A percentile compares a stretch with the other conserved stretches of the same genome.
Evolutionary conservation across 2,888 invertebrate species (phyloP).

Genomic region (Hedya salicella): DNA sequence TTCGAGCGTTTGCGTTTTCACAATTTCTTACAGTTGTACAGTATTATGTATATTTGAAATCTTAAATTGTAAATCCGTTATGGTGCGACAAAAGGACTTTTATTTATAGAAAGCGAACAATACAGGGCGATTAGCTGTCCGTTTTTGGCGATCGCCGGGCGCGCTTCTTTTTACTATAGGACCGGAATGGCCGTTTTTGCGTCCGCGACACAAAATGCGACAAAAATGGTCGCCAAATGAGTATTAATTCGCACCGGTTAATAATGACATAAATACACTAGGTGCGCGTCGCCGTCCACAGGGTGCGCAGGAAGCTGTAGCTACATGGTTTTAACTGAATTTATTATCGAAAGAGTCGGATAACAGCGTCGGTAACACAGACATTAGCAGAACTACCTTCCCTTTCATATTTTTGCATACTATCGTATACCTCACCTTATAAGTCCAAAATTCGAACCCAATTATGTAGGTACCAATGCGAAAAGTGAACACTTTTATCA

Average conservation of each 20-base stretch:
- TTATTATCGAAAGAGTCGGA: neutral
- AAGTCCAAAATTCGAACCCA: too few relatives aligned
- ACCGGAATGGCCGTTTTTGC: slow-evolving; percentile 67
- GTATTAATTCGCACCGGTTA: slow-evolving; percentile 83
- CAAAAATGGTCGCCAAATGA: slow-evolving; percentile 81
- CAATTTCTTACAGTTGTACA: neutral
- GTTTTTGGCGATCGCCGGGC: slow-evolving; percentile 62
- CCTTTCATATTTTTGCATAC: too few relatives aligned
- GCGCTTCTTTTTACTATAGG: slow-evolving; percentile 45
- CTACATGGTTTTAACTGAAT: neutral
- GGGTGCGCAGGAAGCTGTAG: slow-evolving; percentile 54
- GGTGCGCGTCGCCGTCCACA: slow-evolving; percentile 64
- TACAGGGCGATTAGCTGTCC: slow-evolving; percentile 58
- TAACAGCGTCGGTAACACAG: too few relatives aligned
- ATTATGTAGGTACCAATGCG: too few relatives aligned
- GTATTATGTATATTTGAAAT: neutral
- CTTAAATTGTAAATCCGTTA: slow-evolving; percentile 13
- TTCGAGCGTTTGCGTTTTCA: neutral
- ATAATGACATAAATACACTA: slow-evolving; percentile 85
- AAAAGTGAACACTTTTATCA: too few relatives aligned
- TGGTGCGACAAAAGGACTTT: slow-evolving; percentile 15
- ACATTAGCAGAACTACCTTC: too few relatives aligned
- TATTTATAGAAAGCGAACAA: slow-evolving; percentile 41
- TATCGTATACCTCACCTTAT: too few relatives aligned
- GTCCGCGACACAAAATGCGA: slow-evolving; percentile 66